Percentiles rank a stretch among this genome's conserved stretches.
Evolutionary conservation across 53 echinoderm and acorn worm genomes (phyloP).

Genomic region (Henricia sp.): DNA sequence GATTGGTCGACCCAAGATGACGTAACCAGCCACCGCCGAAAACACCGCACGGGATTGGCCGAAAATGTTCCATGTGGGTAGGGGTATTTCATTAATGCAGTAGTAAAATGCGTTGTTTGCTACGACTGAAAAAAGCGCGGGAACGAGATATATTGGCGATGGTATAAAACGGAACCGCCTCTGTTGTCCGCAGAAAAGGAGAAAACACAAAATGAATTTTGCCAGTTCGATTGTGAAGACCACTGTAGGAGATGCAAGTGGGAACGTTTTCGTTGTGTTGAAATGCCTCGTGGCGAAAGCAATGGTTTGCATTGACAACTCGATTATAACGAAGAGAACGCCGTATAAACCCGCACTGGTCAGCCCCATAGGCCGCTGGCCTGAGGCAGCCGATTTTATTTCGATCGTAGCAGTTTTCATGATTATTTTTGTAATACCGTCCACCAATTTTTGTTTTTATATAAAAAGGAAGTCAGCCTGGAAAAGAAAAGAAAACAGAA

Average conservation of each 20-base stretch:
- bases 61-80: conserved; percentile 51
- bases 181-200: conserved; percentile 14
- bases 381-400: not conserved
- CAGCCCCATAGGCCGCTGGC: not conserved
- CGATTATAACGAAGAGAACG: not conserved
- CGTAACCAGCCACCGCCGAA: not conserved
- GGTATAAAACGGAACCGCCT: conserved; percentile 8
- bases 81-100: conserved; percentile 25
- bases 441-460: no score
- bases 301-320: conserved; percentile 3
- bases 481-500: no score
- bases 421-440: no score
- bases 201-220: conserved; percentile 8
- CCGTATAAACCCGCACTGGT: not conserved
- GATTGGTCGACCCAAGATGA: conserved; percentile 27
- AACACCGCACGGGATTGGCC: conserved; percentile 34
- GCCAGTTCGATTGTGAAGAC: conserved; percentile 5
- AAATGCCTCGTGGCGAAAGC: not conserved
- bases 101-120: conserved; percentile 36
- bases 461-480: no score
- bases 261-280: conserved; percentile 17
- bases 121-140: conserved; percentile 21
- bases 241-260: not conserved
- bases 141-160: conserved; percentile 8
- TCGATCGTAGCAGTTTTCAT: no score